These are phyloP conservation scores for Philonicus albiceps DNA, from an alignment of 2,888 invertebrate genomes.

Conservation along the genomic window DNA sequence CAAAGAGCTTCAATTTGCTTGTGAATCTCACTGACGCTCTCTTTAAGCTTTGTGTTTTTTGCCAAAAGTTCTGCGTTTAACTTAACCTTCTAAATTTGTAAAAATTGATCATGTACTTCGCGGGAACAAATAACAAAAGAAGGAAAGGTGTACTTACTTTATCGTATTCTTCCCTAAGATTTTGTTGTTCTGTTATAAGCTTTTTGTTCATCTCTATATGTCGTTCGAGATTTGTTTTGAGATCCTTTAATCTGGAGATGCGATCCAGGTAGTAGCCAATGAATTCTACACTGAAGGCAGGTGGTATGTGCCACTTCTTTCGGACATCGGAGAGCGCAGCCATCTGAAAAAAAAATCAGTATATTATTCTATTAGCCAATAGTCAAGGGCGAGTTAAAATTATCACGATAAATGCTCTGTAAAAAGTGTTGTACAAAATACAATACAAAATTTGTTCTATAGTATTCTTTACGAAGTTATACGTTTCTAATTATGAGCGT, in stretches of 20 bases:
- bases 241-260: constrained; percentile 79
- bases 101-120: not conserved
- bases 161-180: constrained; percentile 79
- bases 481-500: too few species aligned
- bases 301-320: constrained; percentile 93
- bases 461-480: too few species aligned
- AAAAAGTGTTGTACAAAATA: too few species aligned
- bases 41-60: constrained; percentile 69
- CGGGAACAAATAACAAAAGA: not conserved
- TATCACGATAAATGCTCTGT: too few species aligned
- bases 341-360: constrained; percentile 60
- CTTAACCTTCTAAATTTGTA: constrained; percentile 63
- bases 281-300: constrained; percentile 94
- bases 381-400: too few species aligned
- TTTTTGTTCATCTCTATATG: constrained; percentile 77
- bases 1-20: constrained; percentile 69
- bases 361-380: not conserved
- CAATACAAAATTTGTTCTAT: too few species aligned
- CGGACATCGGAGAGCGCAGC: constrained; percentile 84
- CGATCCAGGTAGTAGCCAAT: constrained; percentile 93
- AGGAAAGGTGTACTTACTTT: constrained; percentile 64
- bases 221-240: constrained; percentile 79
- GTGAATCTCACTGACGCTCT: constrained; percentile 70
- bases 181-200: constrained; percentile 80
- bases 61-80: constrained; percentile 72